Conservation (phyloP, 2,888 invertebrate genomes). For the Eupithecia vulgata region DNA sequence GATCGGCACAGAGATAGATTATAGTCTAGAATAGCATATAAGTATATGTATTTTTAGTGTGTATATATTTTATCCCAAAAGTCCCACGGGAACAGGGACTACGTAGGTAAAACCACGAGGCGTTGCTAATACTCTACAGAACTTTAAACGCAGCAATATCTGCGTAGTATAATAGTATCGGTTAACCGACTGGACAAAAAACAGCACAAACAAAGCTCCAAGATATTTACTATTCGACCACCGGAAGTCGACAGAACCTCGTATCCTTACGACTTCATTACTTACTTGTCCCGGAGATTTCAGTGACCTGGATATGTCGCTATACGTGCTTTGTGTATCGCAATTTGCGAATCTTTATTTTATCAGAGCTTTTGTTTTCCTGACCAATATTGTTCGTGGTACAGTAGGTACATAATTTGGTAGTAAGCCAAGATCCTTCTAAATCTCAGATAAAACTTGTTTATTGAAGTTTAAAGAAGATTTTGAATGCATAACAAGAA, state of each 20-base stretch:
- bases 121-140: too few species aligned
- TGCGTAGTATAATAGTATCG: neutral
- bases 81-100: too few species aligned
- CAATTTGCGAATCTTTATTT: conserved; percentile 23
- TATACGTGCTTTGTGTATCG: conserved; percentile 12
- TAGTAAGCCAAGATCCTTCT: neutral
- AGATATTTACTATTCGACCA: conserved; percentile 31
- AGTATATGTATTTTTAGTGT: too few species aligned
- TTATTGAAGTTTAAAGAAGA: too few species aligned
- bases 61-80: too few species aligned
- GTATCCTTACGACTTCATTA: conserved; percentile 34
- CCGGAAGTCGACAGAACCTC: conserved; percentile 19
- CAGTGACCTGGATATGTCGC: conserved; percentile 18
- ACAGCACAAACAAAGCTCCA: conserved; percentile 23
- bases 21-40: too few species aligned
- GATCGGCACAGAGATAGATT: too few species aligned
- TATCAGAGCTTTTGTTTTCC: conserved; percentile 13
- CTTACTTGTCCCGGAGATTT: conserved; percentile 30
- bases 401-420: neutral
- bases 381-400: neutral
- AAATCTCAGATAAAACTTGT: neutral
- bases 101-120: too few species aligned
- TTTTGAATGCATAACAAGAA: too few species aligned
- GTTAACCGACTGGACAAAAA: neutral
- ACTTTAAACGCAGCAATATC: neutral